Conservation (phyloP, 2,888 invertebrate genomes). For the Helobdella robusta region DNA sequence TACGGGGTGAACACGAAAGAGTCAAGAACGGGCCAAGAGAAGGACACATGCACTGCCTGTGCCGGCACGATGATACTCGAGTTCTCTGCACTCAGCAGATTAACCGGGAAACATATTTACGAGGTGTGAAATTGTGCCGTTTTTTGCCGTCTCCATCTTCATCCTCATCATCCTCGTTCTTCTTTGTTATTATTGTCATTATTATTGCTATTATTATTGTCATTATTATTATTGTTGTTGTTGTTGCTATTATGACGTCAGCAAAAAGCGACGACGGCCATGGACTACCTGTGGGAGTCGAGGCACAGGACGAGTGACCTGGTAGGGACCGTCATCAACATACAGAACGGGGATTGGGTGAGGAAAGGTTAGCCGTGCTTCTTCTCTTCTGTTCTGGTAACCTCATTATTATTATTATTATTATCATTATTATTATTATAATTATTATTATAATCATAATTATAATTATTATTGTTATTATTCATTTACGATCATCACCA, state of each 20-base stretch:
- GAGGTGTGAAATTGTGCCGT: conserved; percentile 57
- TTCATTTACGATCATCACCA: neutral
- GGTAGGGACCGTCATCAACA: conserved; percentile 92
- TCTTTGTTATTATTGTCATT: no score
- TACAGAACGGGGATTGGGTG: conserved; percentile 97
- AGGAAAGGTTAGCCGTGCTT: conserved; percentile 61
- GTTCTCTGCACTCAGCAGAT: conserved; percentile 85
- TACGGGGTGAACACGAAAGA: conserved; percentile 60
- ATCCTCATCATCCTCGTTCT: no score
- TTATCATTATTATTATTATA: no score
- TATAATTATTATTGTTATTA: neutral
- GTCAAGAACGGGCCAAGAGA: conserved; percentile 36
- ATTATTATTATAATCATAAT: no score
- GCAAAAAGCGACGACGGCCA: conserved; percentile 84
- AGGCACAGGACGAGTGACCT: conserved; percentile 80
- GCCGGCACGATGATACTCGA: conserved; percentile 95
- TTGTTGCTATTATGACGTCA: no score
- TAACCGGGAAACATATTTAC: conserved; percentile 78
- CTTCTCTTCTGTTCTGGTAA: no score
- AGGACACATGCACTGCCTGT: conserved; percentile 91
- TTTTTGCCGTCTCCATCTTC: no score
- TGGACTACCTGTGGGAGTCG: conserved; percentile 92
- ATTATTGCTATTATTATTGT: no score
- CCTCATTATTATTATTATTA: no score
- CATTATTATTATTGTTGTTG: no score